Evolutionary conservation across 2,797 vertebrate species (phyloP), one percentile per base, ranked within the genome.

Genomic region (Leuciscus waleckii): DNA sequence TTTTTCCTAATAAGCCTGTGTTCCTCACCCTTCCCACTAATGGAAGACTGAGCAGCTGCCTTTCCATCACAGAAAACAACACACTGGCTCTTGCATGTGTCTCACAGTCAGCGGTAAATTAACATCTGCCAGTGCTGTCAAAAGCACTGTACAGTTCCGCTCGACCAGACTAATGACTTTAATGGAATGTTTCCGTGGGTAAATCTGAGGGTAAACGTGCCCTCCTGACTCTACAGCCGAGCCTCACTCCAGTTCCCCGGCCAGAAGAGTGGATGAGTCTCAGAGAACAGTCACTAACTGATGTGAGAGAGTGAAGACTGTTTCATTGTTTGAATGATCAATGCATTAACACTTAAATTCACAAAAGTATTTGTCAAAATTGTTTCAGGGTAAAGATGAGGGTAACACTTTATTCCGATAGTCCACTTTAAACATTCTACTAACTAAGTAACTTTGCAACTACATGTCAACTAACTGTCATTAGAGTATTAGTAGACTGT

Each of bases 41-140:
- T 77, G 51, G 79, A 79, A 75, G 68, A 73, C 8, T 56, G 37
- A 84, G 71, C 82, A 69, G 81, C 84, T 83, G 69, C 29, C 11
- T 29, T 69, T 86, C 75, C 76, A 85, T 85, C 80, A 63, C 17
- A 23, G 83, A 87, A 84, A 61, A 81, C 80, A 81, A 84, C 80
- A 81, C 83, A 74, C 21, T 70, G 79, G 35, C 69, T 61, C 73
- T 65, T 85, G 71, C 69, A 29, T 75, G 63, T 67, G 65, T 68
- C 70, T 75, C 76, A 63, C 81, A 81, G 68, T 68, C 56, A 74
- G 70, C 17, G 74, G 49, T 82, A 61, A 32, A 85, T 86, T 54
- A 61, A 19, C 51, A 81, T 82, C 63, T 82, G 67, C 26, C 74
- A 65, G 69, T 49, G 3, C 73, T 83, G 80, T 73, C 81, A 70